phyloP scores from a whole-genome alignment of 1,140 invertebrate species.

The Eumaeus atala region DNA sequence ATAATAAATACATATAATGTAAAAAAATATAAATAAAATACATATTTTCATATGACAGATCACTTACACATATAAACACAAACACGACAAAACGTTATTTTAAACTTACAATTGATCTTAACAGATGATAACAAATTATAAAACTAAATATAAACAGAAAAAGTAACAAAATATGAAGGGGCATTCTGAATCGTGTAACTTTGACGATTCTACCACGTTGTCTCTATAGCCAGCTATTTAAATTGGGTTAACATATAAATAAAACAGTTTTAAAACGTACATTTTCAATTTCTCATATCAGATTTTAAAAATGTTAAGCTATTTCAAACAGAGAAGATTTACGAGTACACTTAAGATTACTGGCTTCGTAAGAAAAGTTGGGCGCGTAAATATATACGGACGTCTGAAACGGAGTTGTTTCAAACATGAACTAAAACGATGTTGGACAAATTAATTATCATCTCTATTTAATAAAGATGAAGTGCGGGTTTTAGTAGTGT shows the following conservation, averaged over 20 bases:
- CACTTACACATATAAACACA: slow-evolving; percentile 1
- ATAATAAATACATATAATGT: too few relatives aligned
- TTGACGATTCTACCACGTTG: not conserved
- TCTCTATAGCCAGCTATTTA: not conserved
- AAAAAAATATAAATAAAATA: too few relatives aligned
- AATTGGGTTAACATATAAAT: slow-evolving; percentile 8
- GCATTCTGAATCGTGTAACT: not conserved
- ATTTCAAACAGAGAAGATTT: slow-evolving; percentile 3
- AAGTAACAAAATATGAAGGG: not conserved
- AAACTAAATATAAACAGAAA: slow-evolving; percentile 4
- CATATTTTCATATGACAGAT: too few relatives aligned
- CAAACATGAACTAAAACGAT: too few relatives aligned
- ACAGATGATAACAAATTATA: not conserved
- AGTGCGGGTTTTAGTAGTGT: too few relatives aligned
- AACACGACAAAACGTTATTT: not conserved
- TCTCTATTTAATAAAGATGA: too few relatives aligned
- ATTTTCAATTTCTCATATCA: not conserved
- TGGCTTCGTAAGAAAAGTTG: too few relatives aligned
- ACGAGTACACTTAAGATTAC: not conserved
- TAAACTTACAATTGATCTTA: not conserved
- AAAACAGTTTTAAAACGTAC: not conserved
- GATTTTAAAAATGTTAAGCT: slow-evolving; percentile 6
- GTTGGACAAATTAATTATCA: too few relatives aligned
- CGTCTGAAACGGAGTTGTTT: not conserved
- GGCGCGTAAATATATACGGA: not conserved